Conservation (phyloP, 2,113 vertebrate genomes). For the Poeciliopsis retropinna region DNA sequence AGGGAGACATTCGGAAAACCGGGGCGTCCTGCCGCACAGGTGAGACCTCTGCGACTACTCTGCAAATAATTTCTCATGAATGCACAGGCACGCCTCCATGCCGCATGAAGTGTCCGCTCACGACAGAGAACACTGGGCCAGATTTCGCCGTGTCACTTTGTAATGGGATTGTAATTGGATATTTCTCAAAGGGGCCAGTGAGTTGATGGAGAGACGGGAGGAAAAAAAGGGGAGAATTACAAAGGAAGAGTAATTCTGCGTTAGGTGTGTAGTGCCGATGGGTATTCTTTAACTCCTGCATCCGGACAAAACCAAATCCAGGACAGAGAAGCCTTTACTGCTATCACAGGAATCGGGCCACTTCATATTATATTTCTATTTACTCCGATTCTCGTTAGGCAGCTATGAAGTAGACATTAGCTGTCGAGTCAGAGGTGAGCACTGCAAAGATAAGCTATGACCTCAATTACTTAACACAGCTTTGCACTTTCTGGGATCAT, state of each 20-base stretch:
- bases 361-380: not conserved
- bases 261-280: not conserved
- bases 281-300: not conserved
- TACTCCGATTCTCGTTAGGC: conserved; percentile 20
- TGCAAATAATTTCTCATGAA: conserved; percentile 14
- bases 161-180: conserved; percentile 54
- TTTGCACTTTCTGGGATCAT: conserved; percentile 13
- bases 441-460: conserved; percentile 26
- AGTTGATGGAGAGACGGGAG: conserved; percentile 1
- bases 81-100: conserved; percentile 15
- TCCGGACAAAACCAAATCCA: not conserved
- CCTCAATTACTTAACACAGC: conserved; percentile 37
- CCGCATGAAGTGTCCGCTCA: conserved; percentile 25
- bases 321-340: not conserved
- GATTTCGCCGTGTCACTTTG: conserved; percentile 34
- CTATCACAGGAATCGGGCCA: not conserved
- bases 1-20: not conserved
- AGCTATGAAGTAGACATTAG: not conserved
- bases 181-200: conserved; percentile 18
- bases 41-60: conserved; percentile 10
- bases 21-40: not conserved
- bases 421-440: conserved; percentile 17
- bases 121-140: conserved; percentile 13
- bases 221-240: not conserved
- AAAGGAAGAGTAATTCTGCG: not conserved